Base-by-base conservation (phyloP, 30 jellyfish, hydroid and myxozoan genomes). In the Pseudorhiza aurosa region DNA sequence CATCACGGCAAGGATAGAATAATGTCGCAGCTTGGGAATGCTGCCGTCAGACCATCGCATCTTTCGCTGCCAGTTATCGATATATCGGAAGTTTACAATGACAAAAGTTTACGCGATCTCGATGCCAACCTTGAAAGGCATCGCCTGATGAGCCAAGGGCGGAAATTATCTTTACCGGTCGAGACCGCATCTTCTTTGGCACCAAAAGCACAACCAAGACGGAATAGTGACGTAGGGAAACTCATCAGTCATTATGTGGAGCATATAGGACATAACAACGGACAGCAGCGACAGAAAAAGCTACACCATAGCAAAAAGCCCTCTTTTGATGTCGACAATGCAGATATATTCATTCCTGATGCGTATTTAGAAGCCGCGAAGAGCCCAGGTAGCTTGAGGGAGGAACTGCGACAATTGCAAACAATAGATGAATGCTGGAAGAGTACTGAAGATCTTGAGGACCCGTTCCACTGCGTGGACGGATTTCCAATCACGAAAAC, bases 351-450 rank as follows among this genome's bases (percentile, higher is more conserved):
- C 42, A 46, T 62, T 15, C 90, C 90, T 1, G 82, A 64, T 1
- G 90, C 30, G 39, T 78, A 78, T 47, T 22, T 63, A 0, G 90
- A 78, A 26, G 90, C 90, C 1, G 82, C 90, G 19, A 49, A 30
- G 30, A 65, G 83, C 51, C 90, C 90, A 1, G 90, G 90, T 18
- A 78, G 90, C 47, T 21, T 78, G 82, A 29, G 90, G 29, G 90
- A 78, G 39, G 90, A 78, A 47, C 78, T 78, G 4, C 32, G 50
- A 25, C 80, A 78, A 47, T 37, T 78, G 21, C 60, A 51, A 37
- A 62, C 83, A 2, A 29, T 78, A 1, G 57, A 29, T n/a, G 55
- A 62, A 18, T 9, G 18, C 6, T 33, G 58, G 47, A 37, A 65
- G 6, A 53, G 75, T 17, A 15, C 18, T 7, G 85, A 72, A n/a